Evolutionary conservation across 2,888 invertebrate genomes (phyloP), one percentile per base, ranked within the genome.

Genomic region (Tachina fera): DNA sequence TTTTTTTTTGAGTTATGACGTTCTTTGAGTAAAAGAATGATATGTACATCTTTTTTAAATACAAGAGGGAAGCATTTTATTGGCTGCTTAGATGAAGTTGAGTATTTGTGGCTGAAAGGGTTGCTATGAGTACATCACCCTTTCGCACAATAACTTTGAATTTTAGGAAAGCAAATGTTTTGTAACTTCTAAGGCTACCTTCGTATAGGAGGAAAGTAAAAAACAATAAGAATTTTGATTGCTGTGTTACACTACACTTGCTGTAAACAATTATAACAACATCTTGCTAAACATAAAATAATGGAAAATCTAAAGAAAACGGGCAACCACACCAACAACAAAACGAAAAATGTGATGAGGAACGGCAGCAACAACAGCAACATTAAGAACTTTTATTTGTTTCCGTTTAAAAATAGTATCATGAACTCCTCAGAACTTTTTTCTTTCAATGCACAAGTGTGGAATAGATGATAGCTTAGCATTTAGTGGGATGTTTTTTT

Each of bases 341-440:
- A 72, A 39, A 65, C 11, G 65, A n/a, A 70, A 51, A 74, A 45
- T 71, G 45, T 63, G 71, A 61, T 41, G 63, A 72, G 70, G 53
- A 60, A 51, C 74, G 67, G 74, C 65, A 80, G 53, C 58, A 78
- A 22, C 49, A 68, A 43, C 49, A 68, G 68, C 41, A 60, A 61
- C 58, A 78, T 74, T 63, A 61, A 68, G 77, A 76, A 76, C 72
- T 81, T 80, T 84, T 77, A 77, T 84, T 84, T 84, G 82, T 85
- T 85, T 85, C 81, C 85, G 68, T 81, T 85, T 85, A 85, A 85
- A 85, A 85, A 85, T 85, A 85, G 85, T 70, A 78, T 65, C 74
- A 77, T 85, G 85, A 85, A 85, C 85, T 85, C 68, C 63, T 56
- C 61, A 78, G 74, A 84, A 76, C 74, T 61, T 83, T 78, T 60